Percentiles rank a stretch among this genome's conserved stretches.
Evolutionary conservation across 2,888 invertebrate species (phyloP).

Genomic region (Volucella zonaria): DNA sequence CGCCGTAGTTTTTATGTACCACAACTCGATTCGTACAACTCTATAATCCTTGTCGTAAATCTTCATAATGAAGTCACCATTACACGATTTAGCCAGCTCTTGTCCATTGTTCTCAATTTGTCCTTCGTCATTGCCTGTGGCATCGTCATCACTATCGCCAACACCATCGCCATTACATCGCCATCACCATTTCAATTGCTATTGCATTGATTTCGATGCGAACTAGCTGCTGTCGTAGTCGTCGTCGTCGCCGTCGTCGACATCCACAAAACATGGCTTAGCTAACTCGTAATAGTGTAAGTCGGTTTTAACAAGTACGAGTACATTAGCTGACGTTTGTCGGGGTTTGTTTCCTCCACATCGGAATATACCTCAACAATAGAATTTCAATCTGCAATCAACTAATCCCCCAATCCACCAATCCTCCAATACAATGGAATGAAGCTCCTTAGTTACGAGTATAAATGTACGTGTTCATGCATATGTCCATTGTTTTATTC

Average conservation of each 20-base stretch:
- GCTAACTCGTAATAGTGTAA: conserved; percentile 5
- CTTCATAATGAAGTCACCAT: conserved; percentile 46
- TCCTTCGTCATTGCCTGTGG: conserved; percentile 29
- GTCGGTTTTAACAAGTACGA: background rate
- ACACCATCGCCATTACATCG: conserved; percentile 36
- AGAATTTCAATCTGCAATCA: conserved; percentile 53
- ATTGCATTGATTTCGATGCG: conserved; percentile 28
- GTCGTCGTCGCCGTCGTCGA: conserved; percentile 31
- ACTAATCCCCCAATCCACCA: conserved; percentile 45
- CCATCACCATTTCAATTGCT: conserved; percentile 31
- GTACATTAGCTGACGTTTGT: conserved; percentile 39
- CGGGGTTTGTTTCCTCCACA: background rate
- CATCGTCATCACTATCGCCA: background rate
- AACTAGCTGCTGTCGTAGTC: background rate
- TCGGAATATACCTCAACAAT: background rate
- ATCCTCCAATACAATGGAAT: conserved; percentile 38
- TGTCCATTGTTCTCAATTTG: conserved; percentile 43
- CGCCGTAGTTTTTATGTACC: background rate
- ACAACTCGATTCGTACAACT: background rate
- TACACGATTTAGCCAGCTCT: conserved; percentile 40
- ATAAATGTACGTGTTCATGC: background rate
- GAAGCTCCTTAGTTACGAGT: conserved; percentile 29
- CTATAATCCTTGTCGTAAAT: conserved; percentile 54
- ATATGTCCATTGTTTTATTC: conserved; percentile 41
- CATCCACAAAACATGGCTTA: conserved; percentile 41